Percentiles rank a stretch among this genome's conserved stretches.
phyloP scores from a whole-genome alignment of 1,140 invertebrate species.

The Brachionus paranguensis region DNA sequence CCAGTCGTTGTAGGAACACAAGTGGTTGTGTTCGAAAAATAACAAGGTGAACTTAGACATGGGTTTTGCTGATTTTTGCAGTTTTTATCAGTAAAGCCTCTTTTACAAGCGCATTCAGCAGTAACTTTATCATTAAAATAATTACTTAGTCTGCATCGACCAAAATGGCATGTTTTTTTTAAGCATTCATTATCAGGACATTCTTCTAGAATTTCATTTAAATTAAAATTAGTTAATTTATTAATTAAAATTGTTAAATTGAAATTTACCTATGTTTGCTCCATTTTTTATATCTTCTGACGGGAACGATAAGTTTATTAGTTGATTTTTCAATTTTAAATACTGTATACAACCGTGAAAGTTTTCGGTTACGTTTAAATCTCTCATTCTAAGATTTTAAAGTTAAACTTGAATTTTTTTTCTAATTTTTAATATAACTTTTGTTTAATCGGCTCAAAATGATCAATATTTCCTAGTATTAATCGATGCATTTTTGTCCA shows the following conservation, averaged over 20 bases:
- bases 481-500: not conserved
- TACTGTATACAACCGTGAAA: conserved; percentile 25
- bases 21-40: not conserved
- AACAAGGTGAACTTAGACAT: not conserved
- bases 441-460: not conserved
- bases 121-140: not conserved
- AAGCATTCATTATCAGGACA: not conserved
- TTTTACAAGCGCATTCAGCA: not conserved
- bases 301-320: not conserved
- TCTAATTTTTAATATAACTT: not conserved
- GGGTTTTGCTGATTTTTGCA: not conserved
- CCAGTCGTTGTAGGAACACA: not conserved
- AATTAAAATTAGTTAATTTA: not conserved
- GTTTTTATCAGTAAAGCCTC: not conserved
- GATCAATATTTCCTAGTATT: not conserved
- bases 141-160: not conserved
- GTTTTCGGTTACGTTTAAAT: not conserved
- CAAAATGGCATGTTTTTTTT: not conserved
- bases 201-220: not conserved
- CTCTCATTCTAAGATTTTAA: not conserved
- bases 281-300: conserved; percentile 17
- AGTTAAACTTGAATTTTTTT: not conserved
- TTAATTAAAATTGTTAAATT: not conserved
- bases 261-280: not conserved
- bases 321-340: conserved; percentile 20